These are phyloP conservation scores for Panagrolaimus sp. DNA, from an alignment of 1,140 invertebrate species.

Conservation along the genomic window DNA sequence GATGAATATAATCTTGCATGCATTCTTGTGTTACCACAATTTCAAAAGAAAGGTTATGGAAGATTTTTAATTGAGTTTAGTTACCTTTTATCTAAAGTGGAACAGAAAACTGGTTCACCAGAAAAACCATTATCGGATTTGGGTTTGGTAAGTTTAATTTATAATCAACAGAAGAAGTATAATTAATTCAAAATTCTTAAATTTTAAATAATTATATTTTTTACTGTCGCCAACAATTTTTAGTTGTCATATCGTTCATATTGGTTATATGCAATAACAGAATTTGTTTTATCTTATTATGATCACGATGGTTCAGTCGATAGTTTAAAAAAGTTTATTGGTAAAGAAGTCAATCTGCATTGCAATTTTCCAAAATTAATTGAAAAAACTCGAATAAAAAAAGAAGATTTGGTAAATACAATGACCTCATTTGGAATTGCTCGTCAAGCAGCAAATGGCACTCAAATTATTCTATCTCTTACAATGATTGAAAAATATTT, in stretches of 20 bases:
- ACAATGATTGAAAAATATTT: slow-evolving; percentile 6
- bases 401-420: slow-evolving; percentile 14
- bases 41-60: slow-evolving; percentile 95
- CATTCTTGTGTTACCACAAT: slow-evolving; percentile 94
- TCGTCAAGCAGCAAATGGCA: background rate
- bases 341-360: slow-evolving; percentile 7
- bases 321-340: slow-evolving; percentile 9
- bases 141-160: slow-evolving; percentile 80
- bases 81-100: slow-evolving; percentile 91
- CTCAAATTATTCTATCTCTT: background rate
- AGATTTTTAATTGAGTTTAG: slow-evolving; percentile 98
- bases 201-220: slow-evolving; percentile 57
- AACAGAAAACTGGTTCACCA: slow-evolving; percentile 89
- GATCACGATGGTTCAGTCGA: background rate
- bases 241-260: slow-evolving; percentile 80
- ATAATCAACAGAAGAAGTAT: slow-evolving; percentile 62
- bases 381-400: slow-evolving; percentile 13
- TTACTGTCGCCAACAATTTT: background rate
- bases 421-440: slow-evolving; percentile 19
- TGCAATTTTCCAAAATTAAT: slow-evolving; percentile 14
- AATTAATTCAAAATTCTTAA: background rate
- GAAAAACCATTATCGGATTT: slow-evolving; percentile 91
- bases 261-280: slow-evolving; percentile 88
- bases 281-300: slow-evolving; percentile 68
- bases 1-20: slow-evolving; percentile 99